Evolutionary conservation across 2,888 invertebrate species (phyloP).

Genomic region (Diloba caeruleocephala): DNA sequence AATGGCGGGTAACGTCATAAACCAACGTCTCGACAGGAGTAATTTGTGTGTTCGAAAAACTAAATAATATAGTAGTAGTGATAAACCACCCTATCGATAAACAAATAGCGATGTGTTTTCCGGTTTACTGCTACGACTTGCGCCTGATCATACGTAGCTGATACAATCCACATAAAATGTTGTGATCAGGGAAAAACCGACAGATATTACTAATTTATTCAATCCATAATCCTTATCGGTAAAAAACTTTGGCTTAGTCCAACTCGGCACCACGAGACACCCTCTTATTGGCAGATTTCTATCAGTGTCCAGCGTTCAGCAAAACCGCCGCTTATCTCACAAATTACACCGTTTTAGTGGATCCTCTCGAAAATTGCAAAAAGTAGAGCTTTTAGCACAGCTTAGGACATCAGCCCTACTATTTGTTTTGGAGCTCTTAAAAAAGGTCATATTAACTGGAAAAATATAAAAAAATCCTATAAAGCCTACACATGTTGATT

Average conservation of each 20-base stretch:
- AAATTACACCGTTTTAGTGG: slow-evolving; percentile 83
- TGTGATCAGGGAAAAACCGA: slow-evolving; percentile 17
- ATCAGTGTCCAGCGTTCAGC: slow-evolving; percentile 68
- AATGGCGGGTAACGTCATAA: not conserved
- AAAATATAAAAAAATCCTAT: too few species aligned
- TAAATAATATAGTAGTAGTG: too few species aligned
- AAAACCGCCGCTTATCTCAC: slow-evolving; percentile 79
- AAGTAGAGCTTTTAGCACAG: slow-evolving; percentile 71
- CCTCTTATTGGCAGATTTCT: slow-evolving; percentile 72
- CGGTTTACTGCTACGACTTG: not conserved
- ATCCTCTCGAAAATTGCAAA: slow-evolving; percentile 77
- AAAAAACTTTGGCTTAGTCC: slow-evolving; percentile 35
- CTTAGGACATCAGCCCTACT: slow-evolving; percentile 67
- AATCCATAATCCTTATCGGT: slow-evolving; percentile 32
- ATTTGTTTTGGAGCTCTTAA: slow-evolving; percentile 11
- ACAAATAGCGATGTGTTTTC: too few species aligned
- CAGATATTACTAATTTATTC: slow-evolving; percentile 45
- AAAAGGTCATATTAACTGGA: not conserved
- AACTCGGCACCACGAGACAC: slow-evolving; percentile 35
- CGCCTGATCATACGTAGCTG: not conserved
- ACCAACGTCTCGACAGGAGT: too few species aligned
- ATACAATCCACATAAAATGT: slow-evolving; percentile 7
- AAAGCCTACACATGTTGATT: not conserved
- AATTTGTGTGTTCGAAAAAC: too few species aligned
- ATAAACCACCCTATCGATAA: too few species aligned